Conservation (phyloP, 2,113 vertebrate species). For the Brachyhypopomus gauderio region DNA sequence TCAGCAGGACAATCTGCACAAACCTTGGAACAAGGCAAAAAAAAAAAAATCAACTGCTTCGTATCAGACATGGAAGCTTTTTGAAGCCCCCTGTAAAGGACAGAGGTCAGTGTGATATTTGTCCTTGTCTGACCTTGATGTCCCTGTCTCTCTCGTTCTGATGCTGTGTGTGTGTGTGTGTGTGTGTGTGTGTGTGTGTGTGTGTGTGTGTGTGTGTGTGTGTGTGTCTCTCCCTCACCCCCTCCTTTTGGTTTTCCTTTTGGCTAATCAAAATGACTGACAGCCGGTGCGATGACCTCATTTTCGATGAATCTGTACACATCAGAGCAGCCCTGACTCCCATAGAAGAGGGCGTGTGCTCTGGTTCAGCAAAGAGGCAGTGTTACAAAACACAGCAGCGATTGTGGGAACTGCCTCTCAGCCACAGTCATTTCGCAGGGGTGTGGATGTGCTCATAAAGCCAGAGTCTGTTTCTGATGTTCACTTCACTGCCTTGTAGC, state of each 20-base stretch:
- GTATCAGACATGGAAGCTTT: background rate
- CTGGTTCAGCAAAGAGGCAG: background rate
- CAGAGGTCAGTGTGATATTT: background rate
- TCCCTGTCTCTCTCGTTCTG: background rate
- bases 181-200: background rate
- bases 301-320: background rate
- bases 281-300: slow-evolving; percentile 14
- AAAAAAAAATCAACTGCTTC: background rate
- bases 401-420: slow-evolving; percentile 25
- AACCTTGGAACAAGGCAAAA: background rate
- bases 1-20: too few relatives aligned
- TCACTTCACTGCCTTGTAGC: background rate
- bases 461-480: background rate
- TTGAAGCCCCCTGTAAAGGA: slow-evolving; percentile 1
- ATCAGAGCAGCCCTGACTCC: background rate
- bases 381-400: slow-evolving; percentile 3
- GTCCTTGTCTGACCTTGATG: background rate
- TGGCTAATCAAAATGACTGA: slow-evolving; percentile 30
- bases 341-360: background rate
- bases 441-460: slow-evolving; percentile 5
- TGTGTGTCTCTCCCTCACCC: slow-evolving; percentile 34
- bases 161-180: background rate
- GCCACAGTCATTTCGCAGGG: background rate
- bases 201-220: slow-evolving; percentile 9
- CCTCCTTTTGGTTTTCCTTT: background rate